Evolutionary conservation across 2,797 vertebrate genomes (phyloP), one percentile per base, ranked within the genome.

Genomic region (Anabas testudineus): DNA sequence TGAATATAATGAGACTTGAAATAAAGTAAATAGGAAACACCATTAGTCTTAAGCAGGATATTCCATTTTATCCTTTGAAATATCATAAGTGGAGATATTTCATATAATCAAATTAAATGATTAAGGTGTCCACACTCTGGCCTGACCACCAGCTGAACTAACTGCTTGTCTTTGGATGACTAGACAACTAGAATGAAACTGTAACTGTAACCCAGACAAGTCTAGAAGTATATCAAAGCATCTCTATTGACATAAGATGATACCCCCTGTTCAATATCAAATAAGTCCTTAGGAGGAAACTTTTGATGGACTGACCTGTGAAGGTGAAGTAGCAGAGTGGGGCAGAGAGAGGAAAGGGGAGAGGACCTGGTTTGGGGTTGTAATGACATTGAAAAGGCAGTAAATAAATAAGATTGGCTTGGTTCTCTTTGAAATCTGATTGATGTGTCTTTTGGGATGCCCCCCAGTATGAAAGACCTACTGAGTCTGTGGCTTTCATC

Each of bases 101-200:
- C 87, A 90, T 93, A 93, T 91, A 91, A 92, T 92, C 88, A 92
- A n/a, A n/a, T n/a, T n/a, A n/a, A n/a, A n/a, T n/a, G n/a, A n/a
- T n/a, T n/a, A n/a, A n/a, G n/a, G n/a, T n/a, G n/a, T n/a, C n/a
- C n/a, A n/a, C n/a, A n/a, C 71, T 76, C 46, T 78, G 71, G 79
- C 85, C 83, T 74, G 88, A 79, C 59, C 66, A 79, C 59, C 66
- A 55, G 51, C 71, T 71, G 88, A 91, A 92, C 93, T 91, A 92
- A 89, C 86, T 80, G 68, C 70, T 13, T 71, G 71, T 77, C 79
- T 86, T 83, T 28, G 10, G 82, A 80, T 81, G 84, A 91, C 88
- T 67, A 89, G 76, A 80, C 58, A 71, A 73, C 74, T 45, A 70
- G 85, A 47, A 73, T 84, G 73, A 83, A 87, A 87, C 74, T 83